phyloP scores from a whole-genome alignment of 2,888 invertebrate genomes.

The Caenorhabditis sp. region DNA sequence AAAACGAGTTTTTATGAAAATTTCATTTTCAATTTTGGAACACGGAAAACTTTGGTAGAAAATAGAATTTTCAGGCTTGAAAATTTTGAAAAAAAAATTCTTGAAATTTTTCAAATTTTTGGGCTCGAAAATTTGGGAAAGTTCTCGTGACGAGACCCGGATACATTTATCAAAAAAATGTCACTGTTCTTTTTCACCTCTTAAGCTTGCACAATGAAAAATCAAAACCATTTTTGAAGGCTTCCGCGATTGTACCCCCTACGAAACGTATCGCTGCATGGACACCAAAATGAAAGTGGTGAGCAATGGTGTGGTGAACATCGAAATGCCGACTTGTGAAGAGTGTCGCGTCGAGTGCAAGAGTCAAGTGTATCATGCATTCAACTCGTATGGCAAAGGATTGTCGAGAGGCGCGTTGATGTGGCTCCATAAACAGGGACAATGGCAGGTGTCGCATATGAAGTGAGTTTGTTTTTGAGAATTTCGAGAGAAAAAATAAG shows the following conservation, averaged over 20 bases:
- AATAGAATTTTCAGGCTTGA: too few relatives aligned
- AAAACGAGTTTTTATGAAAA: too few relatives aligned
- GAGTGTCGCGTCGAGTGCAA: conserved; percentile 47
- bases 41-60: too few relatives aligned
- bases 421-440: conserved; percentile 51
- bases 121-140: too few relatives aligned
- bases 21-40: too few relatives aligned
- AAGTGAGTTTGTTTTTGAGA: conserved; percentile 25
- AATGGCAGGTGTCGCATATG: conserved; percentile 43
- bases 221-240: too few relatives aligned
- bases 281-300: conserved; percentile 38
- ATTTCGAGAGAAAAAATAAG: background rate
- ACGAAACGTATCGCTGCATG: conserved; percentile 47
- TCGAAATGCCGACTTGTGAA: conserved; percentile 45
- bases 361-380: conserved; percentile 62
- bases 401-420: conserved; percentile 58
- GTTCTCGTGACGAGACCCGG: too few relatives aligned
- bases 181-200: too few relatives aligned
- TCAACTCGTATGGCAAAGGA: conserved; percentile 65
- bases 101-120: too few relatives aligned
- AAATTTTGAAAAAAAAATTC: too few relatives aligned
- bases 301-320: conserved; percentile 18
- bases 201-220: too few relatives aligned
- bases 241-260: conserved; percentile 45
- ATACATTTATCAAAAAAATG: too few relatives aligned